Conservation (phyloP, 2,113 vertebrate species). For the Tragelaphus buxtoni region DNA sequence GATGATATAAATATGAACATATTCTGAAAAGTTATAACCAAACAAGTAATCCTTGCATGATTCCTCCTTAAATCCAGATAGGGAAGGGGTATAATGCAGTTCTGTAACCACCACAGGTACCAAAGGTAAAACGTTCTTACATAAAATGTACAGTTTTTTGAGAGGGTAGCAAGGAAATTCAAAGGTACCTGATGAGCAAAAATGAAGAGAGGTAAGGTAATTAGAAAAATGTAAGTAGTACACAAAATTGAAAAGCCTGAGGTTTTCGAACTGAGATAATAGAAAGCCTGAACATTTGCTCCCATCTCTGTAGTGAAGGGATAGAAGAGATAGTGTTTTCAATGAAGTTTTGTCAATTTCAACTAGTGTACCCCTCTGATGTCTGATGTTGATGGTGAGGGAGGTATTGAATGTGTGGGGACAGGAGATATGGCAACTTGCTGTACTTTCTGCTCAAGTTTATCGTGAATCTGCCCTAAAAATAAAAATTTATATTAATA, state of each 20-base stretch:
- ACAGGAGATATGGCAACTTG: background rate
- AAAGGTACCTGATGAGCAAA: background rate
- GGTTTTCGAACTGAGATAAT: background rate
- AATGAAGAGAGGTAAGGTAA: background rate
- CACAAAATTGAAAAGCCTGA: background rate
- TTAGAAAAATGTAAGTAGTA: background rate
- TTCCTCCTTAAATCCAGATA: background rate
- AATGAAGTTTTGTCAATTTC: background rate
- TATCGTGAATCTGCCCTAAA: background rate
- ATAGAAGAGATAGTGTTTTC: background rate
- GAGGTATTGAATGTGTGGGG: background rate
- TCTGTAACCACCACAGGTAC: background rate
- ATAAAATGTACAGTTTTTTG: background rate
- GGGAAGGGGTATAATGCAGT: background rate
- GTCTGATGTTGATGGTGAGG: background rate
- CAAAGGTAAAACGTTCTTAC: background rate
- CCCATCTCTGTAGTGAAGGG: background rate
- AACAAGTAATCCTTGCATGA: background rate
- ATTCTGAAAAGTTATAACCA: background rate
- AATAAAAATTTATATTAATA: background rate
- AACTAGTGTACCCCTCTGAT: background rate
- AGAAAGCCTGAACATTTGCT: background rate
- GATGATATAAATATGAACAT: background rate
- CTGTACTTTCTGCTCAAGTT: background rate
- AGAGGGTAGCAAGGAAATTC: background rate